phyloP scores from a whole-genome alignment of 2,888 invertebrate genomes.

The Rhimphoctona megacephalus region DNA sequence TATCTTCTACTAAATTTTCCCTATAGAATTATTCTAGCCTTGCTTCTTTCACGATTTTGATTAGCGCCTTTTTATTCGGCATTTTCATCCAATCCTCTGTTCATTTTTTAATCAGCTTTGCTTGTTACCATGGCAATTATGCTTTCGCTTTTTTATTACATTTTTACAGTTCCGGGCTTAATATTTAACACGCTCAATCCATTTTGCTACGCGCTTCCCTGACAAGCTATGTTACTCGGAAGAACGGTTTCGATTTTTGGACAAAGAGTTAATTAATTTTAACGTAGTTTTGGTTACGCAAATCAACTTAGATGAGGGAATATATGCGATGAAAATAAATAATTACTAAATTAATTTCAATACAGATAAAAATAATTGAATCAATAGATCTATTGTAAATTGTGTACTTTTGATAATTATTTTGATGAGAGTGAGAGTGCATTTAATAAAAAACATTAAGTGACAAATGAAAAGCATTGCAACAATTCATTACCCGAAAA shows the following conservation, averaged over 20 bases:
- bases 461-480: too few relatives aligned
- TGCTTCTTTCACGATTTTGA: not conserved
- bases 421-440: too few relatives aligned
- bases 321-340: not conserved
- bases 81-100: conserved; percentile 14
- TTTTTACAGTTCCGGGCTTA: not conserved
- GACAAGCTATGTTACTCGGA: not conserved
- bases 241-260: not conserved
- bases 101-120: conserved; percentile 28
- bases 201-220: not conserved
- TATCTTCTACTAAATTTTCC: conserved; percentile 38
- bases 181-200: not conserved
- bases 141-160: not conserved
- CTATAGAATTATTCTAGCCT: conserved; percentile 45
- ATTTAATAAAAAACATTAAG: too few relatives aligned
- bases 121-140: not conserved
- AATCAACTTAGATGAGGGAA: not conserved
- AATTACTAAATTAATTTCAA: too few relatives aligned
- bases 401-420: too few relatives aligned
- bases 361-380: too few relatives aligned
- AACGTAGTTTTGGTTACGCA: not conserved
- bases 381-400: too few relatives aligned
- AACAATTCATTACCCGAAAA: too few relatives aligned
- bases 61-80: not conserved
- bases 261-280: not conserved